Base-by-base conservation (phyloP, 2,113 vertebrate genomes). In the Austrofundulus limnaeus region DNA sequence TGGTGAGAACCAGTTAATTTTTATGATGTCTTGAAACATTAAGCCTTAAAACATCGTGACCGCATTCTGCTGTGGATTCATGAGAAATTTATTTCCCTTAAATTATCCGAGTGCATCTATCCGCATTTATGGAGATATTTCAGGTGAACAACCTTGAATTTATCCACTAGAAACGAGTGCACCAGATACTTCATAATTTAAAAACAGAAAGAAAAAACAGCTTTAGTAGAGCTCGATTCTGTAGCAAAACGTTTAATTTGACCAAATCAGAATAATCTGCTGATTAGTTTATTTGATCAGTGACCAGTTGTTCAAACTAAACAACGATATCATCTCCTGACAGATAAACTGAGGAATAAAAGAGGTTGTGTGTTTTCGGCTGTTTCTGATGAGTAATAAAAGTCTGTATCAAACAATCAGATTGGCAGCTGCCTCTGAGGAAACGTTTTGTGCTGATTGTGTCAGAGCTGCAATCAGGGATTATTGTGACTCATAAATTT, bases 81-180 rank as follows among this genome's bases (percentile, higher is more conserved):
- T 42, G 23, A 62, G 55, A 62, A 59, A 72, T 47, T 28, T 31
- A 62, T 34, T 34, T 34, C 31, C 31, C 31, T 34, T 34, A 34
- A 34, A 34, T 34, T 5, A 34, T 34, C 31, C 31, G 9, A 34
- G 31, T 34, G 62, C n/a, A 46, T 69, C 56, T 48, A 7, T 48
- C 31, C 8, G 65, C 83, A 76, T 85, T 85, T 76, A 68, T 55
- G 66, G 34, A 53, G 31, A 28, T 65, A 63, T 66, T 83, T 76
- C 55, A 77, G 74, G 68, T 66, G 74, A 77, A 75, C 70, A 77
- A 58, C 17, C 54, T 42, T 9, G 49, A 24, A 75, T 74, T 79
- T 66, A 83, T 76, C 61, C 58, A 51, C 55, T 37, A 72, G 13
- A 38, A 21, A 42, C n/a, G n/a, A 16, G 52, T 67, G 31, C 31